Evolutionary conservation across 2,797 vertebrate genomes (phyloP).

Genomic region (Melanotaenia trifasciata): DNA sequence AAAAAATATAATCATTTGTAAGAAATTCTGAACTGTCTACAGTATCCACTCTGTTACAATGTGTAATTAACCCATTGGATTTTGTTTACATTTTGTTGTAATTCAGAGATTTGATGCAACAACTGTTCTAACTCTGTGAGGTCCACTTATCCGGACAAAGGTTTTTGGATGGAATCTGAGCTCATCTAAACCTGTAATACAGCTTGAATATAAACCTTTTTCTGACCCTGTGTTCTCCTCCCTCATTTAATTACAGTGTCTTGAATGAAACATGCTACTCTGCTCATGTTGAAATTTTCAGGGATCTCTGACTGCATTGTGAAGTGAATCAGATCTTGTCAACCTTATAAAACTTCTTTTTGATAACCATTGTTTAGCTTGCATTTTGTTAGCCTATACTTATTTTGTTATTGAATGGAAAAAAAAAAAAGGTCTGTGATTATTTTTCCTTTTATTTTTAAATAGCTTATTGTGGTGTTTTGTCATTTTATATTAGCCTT

Average conservation of each 20-base stretch:
- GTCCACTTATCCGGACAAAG: slow-evolving; percentile 53
- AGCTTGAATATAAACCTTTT: slow-evolving; percentile 72
- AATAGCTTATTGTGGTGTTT: slow-evolving; percentile 76
- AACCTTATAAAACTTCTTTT: slow-evolving; percentile 54
- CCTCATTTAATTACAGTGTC: slow-evolving; percentile 63
- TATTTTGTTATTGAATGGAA: slow-evolving; percentile 70
- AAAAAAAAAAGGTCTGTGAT: slow-evolving; percentile 47
- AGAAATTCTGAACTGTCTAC: slow-evolving; percentile 45
- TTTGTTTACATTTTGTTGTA: slow-evolving; percentile 57
- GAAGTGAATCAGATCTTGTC: slow-evolving; percentile 65
- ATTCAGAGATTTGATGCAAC: slow-evolving; percentile 72
- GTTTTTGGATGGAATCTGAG: slow-evolving; percentile 68
- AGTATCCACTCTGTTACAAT: slow-evolving; percentile 43
- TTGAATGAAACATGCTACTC: slow-evolving; percentile 54
- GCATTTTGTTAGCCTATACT: slow-evolving; percentile 69
- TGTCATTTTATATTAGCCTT: slow-evolving; percentile 80
- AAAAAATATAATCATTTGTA: slow-evolving; percentile 60
- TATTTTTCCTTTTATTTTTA: slow-evolving; percentile 32
- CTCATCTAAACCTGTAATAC: slow-evolving; percentile 65
- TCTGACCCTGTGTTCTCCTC: slow-evolving; percentile 59
- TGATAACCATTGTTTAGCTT: slow-evolving; percentile 60
- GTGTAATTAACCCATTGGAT: slow-evolving; percentile 42
- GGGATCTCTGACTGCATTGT: slow-evolving; percentile 77
- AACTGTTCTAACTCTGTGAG: slow-evolving; percentile 73
- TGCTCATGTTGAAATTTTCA: slow-evolving; percentile 74